Percentiles rank a stretch among this genome's conserved stretches.
Evolutionary conservation across 2,888 invertebrate genomes (phyloP).

Genomic region (Macrophya alboannulata): DNA sequence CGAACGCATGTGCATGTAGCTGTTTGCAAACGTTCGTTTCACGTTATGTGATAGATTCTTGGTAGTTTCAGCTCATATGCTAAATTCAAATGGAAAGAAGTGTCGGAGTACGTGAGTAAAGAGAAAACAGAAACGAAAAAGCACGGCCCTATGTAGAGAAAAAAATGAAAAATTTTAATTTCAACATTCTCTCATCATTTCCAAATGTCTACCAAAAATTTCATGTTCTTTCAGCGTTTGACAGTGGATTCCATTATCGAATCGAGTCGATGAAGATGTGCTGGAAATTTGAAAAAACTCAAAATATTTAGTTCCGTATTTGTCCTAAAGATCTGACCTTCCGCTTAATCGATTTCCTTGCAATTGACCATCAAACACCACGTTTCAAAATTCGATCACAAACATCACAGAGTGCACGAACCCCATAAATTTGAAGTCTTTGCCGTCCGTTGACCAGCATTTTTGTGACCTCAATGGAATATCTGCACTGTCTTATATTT

Average conservation of each 20-base stretch:
- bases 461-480: not conserved
- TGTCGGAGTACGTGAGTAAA: not conserved
- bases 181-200: not conserved
- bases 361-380: not conserved
- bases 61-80: not conserved
- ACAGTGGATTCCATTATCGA: not conserved
- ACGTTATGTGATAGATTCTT: not conserved
- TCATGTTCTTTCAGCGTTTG: not conserved
- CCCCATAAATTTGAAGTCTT: no score
- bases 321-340: not conserved
- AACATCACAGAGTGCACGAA: no score
- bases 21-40: conserved; percentile 14
- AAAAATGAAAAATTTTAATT: not conserved
- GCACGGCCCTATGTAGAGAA: not conserved
- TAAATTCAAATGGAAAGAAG: not conserved
- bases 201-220: not conserved
- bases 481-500: not conserved
- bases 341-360: not conserved
- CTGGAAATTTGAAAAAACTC: not conserved
- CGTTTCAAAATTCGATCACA: conserved; percentile 2
- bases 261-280: not conserved
- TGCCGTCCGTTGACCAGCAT: not conserved
- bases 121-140: not conserved
- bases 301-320: not conserved
- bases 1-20: not conserved